Evolutionary conservation across 2,797 vertebrate species (phyloP), one percentile per base, ranked within the genome.

Genomic region (Esox lucius): DNA sequence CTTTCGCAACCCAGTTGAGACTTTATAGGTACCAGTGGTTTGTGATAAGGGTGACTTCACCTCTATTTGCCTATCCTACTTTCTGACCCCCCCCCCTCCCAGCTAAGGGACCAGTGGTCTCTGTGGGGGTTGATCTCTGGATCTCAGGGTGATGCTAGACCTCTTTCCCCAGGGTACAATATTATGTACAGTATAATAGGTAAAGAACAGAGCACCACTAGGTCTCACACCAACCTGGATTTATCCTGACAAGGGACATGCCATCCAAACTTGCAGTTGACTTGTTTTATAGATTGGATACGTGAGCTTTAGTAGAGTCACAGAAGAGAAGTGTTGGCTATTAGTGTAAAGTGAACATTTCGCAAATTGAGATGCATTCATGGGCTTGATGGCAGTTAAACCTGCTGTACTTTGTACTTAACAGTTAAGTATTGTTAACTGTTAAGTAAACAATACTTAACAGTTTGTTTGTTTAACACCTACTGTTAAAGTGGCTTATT

Each of bases 91-190:
- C 3, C 9, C 42, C 6, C 42, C 3, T 9, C 42, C 17, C 5
- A 1, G 56, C 22, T 24, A 7, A 24, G 56, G n/a, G 56, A 59
- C 56, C n/a, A 4, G n/a, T 8, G 15, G 49, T 51, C 16, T 51
- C 49, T 19, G 77, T 75, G 59, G 78, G 87, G 68, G 67, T 70
- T 70, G n/a, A 71, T 77, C 75, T 67, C 65, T 85, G 81, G 84
- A 89, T 89, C 81, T 87, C 87, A 85, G 84, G 84, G 83, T 87
- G 87, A 89, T 77, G 83, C 83, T 83, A 79, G 86, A 88, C 87
- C 83, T 71, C 71, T 67, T 48, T 79, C 87, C 79, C 78, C 4
- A 1, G 86, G 79, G 78, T 70, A 72, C 62, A 84, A 51, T 65
- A 75, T 80, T 19, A 13, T 72, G 62, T 67, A 12, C 42, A 46